A percentile compares a stretch with the other conserved stretches of the same genome.
phyloP scores from a whole-genome alignment of 2,888 invertebrate genomes.

The Oligia latruncula region DNA sequence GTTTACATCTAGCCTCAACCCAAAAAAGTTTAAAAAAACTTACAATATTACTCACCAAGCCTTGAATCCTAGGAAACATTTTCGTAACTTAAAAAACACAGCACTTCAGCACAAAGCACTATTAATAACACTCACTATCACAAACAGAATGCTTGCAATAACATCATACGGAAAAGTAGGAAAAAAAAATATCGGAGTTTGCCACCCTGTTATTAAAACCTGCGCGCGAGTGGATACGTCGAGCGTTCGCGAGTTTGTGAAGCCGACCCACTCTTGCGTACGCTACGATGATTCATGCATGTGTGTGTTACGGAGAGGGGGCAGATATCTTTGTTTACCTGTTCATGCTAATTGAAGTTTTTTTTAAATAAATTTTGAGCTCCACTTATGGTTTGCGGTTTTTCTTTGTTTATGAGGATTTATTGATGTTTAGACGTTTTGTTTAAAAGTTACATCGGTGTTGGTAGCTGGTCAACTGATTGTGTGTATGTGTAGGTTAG shows the following conservation, averaged over 20 bases:
- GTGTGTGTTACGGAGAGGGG: conserved; percentile 53
- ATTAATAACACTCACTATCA: conserved; percentile 72
- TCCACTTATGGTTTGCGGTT: conserved; percentile 17
- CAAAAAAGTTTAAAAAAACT: conserved; percentile 24
- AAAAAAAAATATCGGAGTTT: conserved; percentile 39
- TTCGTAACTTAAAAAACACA: conserved; percentile 66
- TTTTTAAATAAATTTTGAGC: conserved; percentile 13
- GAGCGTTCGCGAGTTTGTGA: conserved; percentile 74
- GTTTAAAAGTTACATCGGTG: conserved; percentile 3
- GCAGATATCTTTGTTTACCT: conserved; percentile 65
- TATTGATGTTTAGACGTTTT: conserved; percentile 25
- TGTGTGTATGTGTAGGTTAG: neutral
- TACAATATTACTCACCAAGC: conserved; percentile 81
- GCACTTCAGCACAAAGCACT: conserved; percentile 74
- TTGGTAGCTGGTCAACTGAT: neutral
- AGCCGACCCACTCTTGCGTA: conserved; percentile 43
- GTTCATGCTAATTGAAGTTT: conserved; percentile 41
- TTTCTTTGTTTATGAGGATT: conserved; percentile 41
- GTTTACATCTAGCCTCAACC: neutral
- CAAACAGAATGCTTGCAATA: conserved; percentile 66
- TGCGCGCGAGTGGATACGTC: conserved; percentile 79
- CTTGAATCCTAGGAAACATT: conserved; percentile 88
- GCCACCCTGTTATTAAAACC: conserved; percentile 59
- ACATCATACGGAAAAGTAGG: conserved; percentile 66
- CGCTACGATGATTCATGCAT: conserved; percentile 60